Evolutionary conservation across 1,140 invertebrate species (phyloP).

Genomic region (Aphis gossypii): DNA sequence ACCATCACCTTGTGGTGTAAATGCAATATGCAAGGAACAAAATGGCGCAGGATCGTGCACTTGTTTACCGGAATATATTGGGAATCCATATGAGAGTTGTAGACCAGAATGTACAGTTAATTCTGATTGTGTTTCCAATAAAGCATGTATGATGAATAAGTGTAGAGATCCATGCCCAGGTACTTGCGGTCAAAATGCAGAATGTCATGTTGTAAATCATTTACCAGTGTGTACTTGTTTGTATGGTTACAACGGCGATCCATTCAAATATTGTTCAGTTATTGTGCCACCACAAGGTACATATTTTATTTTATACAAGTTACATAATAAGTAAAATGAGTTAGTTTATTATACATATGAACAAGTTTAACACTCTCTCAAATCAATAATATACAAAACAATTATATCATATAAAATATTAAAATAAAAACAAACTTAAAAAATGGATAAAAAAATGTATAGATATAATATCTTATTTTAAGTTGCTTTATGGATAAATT

Average conservation of each 20-base stretch:
- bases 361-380: not conserved
- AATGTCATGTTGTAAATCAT: conserved; percentile 69
- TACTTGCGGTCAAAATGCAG: conserved; percentile 68
- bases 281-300: conserved; percentile 61
- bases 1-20: conserved; percentile 80
- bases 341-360: not conserved
- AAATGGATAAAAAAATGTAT: not conserved
- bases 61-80: conserved; percentile 67
- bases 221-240: conserved; percentile 69
- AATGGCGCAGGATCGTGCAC: conserved; percentile 75
- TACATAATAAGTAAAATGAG: not conserved
- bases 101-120: conserved; percentile 75
- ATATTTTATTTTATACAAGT: not conserved
- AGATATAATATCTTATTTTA: too few relatives aligned
- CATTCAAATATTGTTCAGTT: conserved; percentile 66
- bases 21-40: conserved; percentile 79
- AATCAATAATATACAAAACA: too few relatives aligned
- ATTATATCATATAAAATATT: not conserved
- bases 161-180: conserved; percentile 75
- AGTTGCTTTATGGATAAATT: too few relatives aligned
- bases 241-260: conserved; percentile 68
- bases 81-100: conserved; percentile 70
- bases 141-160: conserved; percentile 74
- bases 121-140: conserved; percentile 73
- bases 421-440: not conserved